Percentiles rank a stretch among this genome's conserved stretches.
Conservation (phyloP, 2,113 vertebrate genomes). For the Corythornis madagascariensis region DNA sequence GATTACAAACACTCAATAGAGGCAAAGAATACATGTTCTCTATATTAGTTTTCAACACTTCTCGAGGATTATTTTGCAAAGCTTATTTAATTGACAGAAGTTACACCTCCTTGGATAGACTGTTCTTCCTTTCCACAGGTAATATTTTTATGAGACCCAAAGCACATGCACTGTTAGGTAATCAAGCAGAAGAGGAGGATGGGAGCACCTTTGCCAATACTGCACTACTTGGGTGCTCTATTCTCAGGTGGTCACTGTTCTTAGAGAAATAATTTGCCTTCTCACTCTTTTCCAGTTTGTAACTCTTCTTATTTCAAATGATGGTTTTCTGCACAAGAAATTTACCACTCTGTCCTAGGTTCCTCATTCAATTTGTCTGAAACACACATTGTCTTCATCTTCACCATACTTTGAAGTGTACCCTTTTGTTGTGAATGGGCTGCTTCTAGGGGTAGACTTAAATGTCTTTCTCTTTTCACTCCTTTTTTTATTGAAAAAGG, state of each 20-base stretch:
- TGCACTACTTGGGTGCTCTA: background rate
- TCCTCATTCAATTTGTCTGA: background rate
- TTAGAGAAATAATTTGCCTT: background rate
- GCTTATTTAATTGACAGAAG: background rate
- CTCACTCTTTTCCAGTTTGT: background rate
- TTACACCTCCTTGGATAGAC: background rate
- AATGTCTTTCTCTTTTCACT: constrained; percentile 4
- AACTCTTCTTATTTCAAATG: background rate
- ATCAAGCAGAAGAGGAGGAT: background rate
- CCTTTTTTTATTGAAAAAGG: background rate
- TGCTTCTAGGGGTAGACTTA: background rate
- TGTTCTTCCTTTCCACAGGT: background rate
- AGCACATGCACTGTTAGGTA: background rate
- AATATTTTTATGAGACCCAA: background rate
- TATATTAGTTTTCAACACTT: background rate
- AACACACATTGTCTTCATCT: background rate
- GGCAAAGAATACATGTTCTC: background rate
- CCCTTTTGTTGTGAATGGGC: background rate
- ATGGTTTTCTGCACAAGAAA: background rate
- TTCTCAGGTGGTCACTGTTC: background rate
- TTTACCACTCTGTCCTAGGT: background rate
- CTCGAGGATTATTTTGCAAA: background rate
- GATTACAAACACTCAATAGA: background rate
- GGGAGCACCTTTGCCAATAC: background rate
- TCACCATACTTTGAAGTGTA: background rate